phyloP scores from a whole-genome alignment of 2,797 vertebrate genomes.

The Melanotaenia nigrans region DNA sequence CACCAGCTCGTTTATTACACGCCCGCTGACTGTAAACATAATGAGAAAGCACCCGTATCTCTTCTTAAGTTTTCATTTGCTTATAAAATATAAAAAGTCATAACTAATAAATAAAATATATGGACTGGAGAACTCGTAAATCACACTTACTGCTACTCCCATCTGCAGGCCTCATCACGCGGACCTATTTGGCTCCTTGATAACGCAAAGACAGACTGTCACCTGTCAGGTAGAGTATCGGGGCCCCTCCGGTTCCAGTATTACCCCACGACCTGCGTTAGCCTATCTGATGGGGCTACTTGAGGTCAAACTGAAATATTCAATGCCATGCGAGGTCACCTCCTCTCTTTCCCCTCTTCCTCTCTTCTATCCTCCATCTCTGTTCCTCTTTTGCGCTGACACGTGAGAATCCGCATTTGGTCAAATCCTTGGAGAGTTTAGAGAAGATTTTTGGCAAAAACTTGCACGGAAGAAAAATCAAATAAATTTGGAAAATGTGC shows the following conservation, averaged over 20 bases:
- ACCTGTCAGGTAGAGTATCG: constrained; percentile 25
- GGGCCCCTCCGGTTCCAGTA: constrained; percentile 10
- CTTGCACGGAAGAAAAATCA: neutral
- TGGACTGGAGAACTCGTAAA: constrained; percentile 46
- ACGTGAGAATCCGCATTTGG: too few relatives aligned
- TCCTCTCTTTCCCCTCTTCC: neutral
- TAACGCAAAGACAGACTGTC: constrained; percentile 35
- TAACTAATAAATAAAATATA: constrained; percentile 70
- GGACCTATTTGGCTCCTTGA: constrained; percentile 24
- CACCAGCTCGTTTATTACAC: constrained; percentile 83
- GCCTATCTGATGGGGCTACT: constrained; percentile 27
- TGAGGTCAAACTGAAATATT: constrained; percentile 61
- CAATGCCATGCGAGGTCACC: constrained; percentile 54
- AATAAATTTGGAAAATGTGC: neutral
- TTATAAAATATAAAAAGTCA: constrained; percentile 67
- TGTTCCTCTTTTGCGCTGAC: neutral
- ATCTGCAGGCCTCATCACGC: constrained; percentile 35
- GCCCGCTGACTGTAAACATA: constrained; percentile 82
- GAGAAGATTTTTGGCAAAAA: neutral
- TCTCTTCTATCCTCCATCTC: neutral
- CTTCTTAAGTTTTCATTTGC: constrained; percentile 71
- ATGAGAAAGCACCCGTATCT: constrained; percentile 79
- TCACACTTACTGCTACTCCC: neutral
- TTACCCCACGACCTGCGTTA: constrained; percentile 12
- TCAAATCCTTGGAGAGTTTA: neutral